Conservation (phyloP, 2,888 invertebrate genomes). For the Lithophane socia region DNA sequence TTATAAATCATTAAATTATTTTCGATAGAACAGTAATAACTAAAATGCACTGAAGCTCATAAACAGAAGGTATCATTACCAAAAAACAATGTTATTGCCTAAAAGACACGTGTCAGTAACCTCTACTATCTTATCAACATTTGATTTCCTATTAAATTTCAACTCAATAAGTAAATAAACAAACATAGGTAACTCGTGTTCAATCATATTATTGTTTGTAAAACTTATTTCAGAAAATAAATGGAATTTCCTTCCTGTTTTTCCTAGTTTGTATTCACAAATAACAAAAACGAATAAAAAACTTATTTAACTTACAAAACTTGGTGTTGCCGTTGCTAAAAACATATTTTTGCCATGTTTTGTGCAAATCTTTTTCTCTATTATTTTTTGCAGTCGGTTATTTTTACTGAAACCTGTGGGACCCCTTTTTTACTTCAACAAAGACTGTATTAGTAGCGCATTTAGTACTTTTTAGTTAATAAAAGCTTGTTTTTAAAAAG, state of each 20-base stretch:
- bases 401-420: background rate
- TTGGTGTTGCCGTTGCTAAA: background rate
- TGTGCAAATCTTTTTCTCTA: too few relatives aligned
- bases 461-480: too few relatives aligned
- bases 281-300: background rate
- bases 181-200: background rate
- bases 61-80: background rate
- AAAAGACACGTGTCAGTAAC: too few relatives aligned
- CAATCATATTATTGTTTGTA: background rate
- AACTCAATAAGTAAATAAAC: too few relatives aligned
- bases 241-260: background rate
- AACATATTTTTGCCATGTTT: background rate
- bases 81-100: background rate
- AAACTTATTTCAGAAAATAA: background rate
- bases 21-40: background rate
- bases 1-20: background rate
- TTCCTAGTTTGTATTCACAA: background rate
- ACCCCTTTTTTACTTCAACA: background rate
- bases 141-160: too few relatives aligned
- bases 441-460: background rate
- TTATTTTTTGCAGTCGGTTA: too few relatives aligned
- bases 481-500: too few relatives aligned
- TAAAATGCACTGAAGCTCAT: background rate
- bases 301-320: background rate
- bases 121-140: too few relatives aligned